A percentile compares a stretch with the other conserved stretches of the same genome.
Evolutionary conservation across 2,888 invertebrate species (phyloP).

Genomic region (Chymomyza amoena): DNA sequence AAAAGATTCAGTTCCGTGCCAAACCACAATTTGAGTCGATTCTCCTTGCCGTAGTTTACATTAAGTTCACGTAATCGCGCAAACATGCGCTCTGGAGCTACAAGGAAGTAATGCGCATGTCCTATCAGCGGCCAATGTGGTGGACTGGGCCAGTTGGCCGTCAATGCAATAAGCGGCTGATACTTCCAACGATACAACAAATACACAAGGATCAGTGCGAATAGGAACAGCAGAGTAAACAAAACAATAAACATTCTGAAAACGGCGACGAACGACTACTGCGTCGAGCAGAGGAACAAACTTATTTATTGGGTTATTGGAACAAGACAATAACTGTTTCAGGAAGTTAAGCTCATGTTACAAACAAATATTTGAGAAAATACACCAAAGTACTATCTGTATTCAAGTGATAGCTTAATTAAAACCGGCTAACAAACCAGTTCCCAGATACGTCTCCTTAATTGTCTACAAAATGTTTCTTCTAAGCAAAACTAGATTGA

Average conservation of each 20-base stretch:
- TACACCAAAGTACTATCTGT: neutral
- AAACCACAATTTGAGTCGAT: conserved; percentile 15
- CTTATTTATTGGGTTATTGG: neutral
- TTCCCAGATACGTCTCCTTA: neutral
- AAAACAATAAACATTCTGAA: neutral
- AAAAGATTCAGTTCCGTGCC: conserved; percentile 11
- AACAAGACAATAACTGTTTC: neutral
- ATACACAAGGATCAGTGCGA: neutral
- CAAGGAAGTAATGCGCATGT: conserved; percentile 9
- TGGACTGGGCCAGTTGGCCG: neutral
- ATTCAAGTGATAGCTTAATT: neutral
- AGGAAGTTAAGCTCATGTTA: neutral
- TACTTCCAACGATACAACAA: neutral
- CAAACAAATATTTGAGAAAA: neutral
- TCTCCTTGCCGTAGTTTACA: neutral
- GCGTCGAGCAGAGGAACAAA: neutral
- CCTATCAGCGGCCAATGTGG: conserved; percentile 1
- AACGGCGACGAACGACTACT: neutral
- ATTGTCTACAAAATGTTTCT: neutral
- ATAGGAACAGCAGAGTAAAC: neutral
- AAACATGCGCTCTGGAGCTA: neutral
- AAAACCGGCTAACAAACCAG: neutral
- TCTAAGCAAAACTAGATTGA: neutral
- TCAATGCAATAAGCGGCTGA: neutral
- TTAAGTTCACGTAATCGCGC: neutral